These are phyloP conservation scores for Lagopus leucura DNA, from an alignment of 2,113 vertebrate genomes.

Conservation along the genomic window DNA sequence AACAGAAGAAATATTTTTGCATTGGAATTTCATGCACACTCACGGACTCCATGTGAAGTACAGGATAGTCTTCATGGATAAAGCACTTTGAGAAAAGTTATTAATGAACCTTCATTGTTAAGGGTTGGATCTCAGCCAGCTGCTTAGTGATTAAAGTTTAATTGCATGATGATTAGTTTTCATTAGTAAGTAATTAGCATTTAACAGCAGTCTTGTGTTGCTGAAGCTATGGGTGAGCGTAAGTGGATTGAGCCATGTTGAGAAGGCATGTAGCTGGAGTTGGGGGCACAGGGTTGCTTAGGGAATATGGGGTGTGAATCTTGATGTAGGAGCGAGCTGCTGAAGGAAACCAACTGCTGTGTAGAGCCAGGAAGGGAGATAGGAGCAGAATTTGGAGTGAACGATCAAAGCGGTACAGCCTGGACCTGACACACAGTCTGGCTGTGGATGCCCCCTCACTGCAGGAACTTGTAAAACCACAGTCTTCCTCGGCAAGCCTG, in stretches of 20 bases:
- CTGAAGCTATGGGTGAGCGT: not conserved
- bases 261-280: not conserved
- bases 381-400: not conserved
- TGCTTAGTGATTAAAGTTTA: slow-evolving; percentile 68
- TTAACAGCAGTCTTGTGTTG: slow-evolving; percentile 37
- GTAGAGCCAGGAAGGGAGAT: not conserved
- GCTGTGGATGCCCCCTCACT: not conserved
- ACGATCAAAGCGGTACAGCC: not conserved
- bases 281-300: not conserved
- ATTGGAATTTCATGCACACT: not conserved
- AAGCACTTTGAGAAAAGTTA: slow-evolving; percentile 37
- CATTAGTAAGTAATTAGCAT: slow-evolving; percentile 68
- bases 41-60: not conserved
- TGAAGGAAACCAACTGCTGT: not conserved
- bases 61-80: not conserved
- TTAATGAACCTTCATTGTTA: slow-evolving; percentile 63
- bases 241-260: not conserved
- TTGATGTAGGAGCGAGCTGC: not conserved
- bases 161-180: slow-evolving; percentile 71
- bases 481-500: not conserved
- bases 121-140: slow-evolving; percentile 50
- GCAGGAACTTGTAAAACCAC: not conserved
- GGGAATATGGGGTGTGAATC: not conserved
- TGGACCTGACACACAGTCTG: fast-evolving
- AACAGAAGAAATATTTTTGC: not conserved